These are phyloP conservation scores for Drosophila borborema DNA, from an alignment of 2,888 invertebrate genomes.

Conservation along the genomic window DNA sequence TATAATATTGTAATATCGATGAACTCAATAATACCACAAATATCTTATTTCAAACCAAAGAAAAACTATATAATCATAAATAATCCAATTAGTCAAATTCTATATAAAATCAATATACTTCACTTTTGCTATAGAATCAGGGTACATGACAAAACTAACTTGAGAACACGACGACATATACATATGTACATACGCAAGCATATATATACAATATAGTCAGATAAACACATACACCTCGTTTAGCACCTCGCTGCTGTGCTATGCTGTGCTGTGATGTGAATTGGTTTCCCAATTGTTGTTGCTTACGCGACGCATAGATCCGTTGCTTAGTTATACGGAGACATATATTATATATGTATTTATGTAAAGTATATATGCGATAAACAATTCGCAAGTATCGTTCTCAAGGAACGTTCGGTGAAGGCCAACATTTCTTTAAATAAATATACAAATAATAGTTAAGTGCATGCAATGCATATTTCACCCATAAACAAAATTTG, in stretches of 20 bases:
- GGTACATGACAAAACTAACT: not conserved
- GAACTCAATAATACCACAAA: too few relatives aligned
- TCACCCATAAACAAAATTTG: constrained; percentile 20
- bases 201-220: not conserved
- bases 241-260: not conserved
- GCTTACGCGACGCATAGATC: constrained; percentile 25
- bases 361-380: constrained; percentile 3
- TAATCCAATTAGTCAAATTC: too few relatives aligned
- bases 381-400: constrained; percentile 5
- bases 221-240: not conserved
- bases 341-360: constrained; percentile 30
- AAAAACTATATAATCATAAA: not conserved
- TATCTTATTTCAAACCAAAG: not conserved
- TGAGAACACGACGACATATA: not conserved
- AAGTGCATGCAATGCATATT: constrained; percentile 43
- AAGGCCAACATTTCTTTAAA: constrained; percentile 54
- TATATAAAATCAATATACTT: not conserved
- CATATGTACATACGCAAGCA: too few relatives aligned
- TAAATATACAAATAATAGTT: constrained; percentile 25
- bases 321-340: constrained; percentile 17
- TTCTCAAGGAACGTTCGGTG: constrained; percentile 12
- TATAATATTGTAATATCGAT: too few relatives aligned
- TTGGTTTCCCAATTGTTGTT: constrained; percentile 32
- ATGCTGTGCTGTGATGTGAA: constrained; percentile 12
- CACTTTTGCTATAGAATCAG: not conserved